A percentile compares a stretch with the other conserved stretches of the same genome.
phyloP scores from a whole-genome alignment of 2,113 vertebrate genomes.

The Orthonyx spaldingii region DNA sequence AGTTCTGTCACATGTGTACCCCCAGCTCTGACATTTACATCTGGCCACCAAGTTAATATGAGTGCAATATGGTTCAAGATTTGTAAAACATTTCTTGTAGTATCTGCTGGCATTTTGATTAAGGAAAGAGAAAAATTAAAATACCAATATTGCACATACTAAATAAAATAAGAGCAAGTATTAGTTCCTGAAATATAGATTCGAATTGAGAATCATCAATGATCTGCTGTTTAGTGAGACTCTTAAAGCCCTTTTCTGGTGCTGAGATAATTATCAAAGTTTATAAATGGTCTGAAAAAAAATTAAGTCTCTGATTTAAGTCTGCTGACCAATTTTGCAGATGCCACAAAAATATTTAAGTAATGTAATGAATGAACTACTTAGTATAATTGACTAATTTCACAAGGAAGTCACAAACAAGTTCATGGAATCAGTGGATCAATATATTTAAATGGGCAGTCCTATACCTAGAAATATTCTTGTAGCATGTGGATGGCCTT shows the following conservation, averaged over 20 bases:
- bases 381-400: neutral
- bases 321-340: neutral
- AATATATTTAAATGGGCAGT: neutral
- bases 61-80: neutral
- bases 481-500: neutral
- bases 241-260: neutral
- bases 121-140: neutral
- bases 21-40: neutral
- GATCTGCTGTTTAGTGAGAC: neutral
- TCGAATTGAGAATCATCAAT: neutral
- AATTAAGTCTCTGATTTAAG: no score
- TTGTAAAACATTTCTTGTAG: neutral
- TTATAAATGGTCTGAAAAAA: neutral
- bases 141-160: neutral
- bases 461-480: neutral
- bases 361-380: neutral
- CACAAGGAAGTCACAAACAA: neutral
- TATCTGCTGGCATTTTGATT: neutral
- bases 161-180: neutral
- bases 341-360: neutral
- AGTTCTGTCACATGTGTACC: neutral
- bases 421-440: neutral
- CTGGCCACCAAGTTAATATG: neutral
- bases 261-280: neutral
- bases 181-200: neutral